Conservation (phyloP, 2,113 vertebrate species). For the Corvus hawaiiensis region DNA sequence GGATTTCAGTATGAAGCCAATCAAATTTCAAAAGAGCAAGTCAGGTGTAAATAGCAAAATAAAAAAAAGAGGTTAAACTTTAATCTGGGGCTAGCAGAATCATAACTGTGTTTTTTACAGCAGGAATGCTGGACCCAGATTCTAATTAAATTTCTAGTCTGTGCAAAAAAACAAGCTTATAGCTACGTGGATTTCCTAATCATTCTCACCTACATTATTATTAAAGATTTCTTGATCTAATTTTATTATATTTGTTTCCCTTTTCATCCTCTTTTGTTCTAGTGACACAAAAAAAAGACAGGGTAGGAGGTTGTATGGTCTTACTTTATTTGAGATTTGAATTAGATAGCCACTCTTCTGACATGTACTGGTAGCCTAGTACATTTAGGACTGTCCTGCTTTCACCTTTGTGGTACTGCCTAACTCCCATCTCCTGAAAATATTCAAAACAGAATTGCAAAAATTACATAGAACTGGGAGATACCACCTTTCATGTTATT, state of each 20-base stretch:
- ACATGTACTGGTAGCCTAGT: background rate
- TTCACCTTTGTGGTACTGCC: background rate
- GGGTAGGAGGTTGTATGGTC: fast-evolving
- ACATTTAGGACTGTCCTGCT: background rate
- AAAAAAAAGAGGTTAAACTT: background rate
- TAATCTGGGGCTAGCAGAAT: background rate
- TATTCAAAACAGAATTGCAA: background rate
- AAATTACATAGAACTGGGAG: background rate
- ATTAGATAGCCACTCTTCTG: background rate
- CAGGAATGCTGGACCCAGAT: background rate
- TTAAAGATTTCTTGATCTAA: background rate
- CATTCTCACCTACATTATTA: background rate
- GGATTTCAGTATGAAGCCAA: background rate
- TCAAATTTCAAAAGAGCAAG: background rate
- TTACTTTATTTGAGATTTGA: background rate
- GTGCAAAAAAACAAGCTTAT: background rate
- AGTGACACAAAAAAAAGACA: background rate
- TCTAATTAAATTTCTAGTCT: background rate
- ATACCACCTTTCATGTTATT: background rate
- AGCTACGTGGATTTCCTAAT: background rate
- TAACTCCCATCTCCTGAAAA: background rate
- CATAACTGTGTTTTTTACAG: background rate
- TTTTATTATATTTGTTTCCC: background rate
- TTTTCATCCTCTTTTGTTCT: background rate
- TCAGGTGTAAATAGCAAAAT: background rate